phyloP scores from a whole-genome alignment of 1,140 invertebrate species.

The Heterodera carotae region DNA sequence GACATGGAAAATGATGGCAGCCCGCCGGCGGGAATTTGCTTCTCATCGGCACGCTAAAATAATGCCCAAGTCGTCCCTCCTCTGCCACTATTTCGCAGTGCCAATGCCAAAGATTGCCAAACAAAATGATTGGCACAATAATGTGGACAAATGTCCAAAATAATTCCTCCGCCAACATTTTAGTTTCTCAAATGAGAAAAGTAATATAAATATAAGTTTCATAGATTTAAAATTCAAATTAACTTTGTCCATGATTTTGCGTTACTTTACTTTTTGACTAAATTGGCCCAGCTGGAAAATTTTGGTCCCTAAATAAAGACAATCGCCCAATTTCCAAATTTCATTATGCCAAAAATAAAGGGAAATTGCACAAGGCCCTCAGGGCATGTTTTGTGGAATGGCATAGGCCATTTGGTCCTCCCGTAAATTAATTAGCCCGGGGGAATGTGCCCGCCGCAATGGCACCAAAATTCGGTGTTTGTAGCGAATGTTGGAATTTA shows the following conservation, averaged over 20 bases:
- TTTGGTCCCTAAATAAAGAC: background rate
- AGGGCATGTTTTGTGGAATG: background rate
- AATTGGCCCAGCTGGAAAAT: background rate
- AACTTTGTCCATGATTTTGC: background rate
- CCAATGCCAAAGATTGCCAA: background rate
- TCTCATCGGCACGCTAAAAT: conserved; percentile 29
- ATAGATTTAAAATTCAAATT: too few species aligned
- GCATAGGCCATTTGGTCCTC: background rate
- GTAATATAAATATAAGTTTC: too few species aligned
- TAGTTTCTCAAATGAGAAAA: background rate
- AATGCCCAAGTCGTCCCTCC: background rate
- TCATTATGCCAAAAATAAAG: background rate
- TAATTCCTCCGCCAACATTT: background rate
- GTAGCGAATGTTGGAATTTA: background rate
- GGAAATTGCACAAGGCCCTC: background rate
- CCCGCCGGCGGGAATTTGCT: conserved; percentile 10
- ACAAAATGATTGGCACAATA: background rate
- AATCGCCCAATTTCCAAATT: background rate
- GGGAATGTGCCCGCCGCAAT: background rate
- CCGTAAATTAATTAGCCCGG: background rate
- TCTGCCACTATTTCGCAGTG: too few species aligned
- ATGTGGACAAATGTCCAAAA: too few species aligned
- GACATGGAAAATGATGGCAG: background rate
- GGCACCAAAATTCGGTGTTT: background rate
- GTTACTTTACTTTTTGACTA: background rate